Percentiles rank a stretch among this genome's conserved stretches.
Conservation (phyloP, 1,140 invertebrate species). For the Ceratosolen fusciceps region DNA sequence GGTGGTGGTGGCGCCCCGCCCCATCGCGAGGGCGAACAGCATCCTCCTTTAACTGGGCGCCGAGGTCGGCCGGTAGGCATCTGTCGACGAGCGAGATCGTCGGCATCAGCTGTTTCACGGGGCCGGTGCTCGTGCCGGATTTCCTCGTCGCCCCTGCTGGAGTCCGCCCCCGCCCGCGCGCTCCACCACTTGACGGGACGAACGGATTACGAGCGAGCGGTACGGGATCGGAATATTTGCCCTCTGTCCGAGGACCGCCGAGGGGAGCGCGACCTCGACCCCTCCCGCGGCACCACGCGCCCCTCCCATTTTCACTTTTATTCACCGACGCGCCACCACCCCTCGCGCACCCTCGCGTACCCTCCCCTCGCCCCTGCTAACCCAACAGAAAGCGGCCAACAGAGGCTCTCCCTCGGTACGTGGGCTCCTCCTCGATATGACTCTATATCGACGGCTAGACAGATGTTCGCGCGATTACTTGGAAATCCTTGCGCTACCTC, state of each 20-base stretch:
- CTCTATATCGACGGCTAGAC: too few species aligned
- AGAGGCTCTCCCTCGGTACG: too few species aligned
- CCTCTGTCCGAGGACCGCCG: neutral
- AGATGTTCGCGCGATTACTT: too few species aligned
- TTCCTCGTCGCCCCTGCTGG: neutral
- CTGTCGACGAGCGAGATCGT: slow-evolving; percentile 62
- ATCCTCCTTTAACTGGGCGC: too few species aligned
- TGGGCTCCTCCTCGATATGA: too few species aligned
- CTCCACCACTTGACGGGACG: slow-evolving; percentile 37
- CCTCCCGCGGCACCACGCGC: neutral
- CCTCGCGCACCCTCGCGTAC: too few species aligned
- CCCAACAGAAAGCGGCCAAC: too few species aligned
- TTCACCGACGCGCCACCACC: neutral
- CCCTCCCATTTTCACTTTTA: neutral
- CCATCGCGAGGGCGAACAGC: neutral
- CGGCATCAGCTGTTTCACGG: slow-evolving; percentile 54
- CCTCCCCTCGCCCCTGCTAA: too few species aligned
- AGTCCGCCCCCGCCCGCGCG: too few species aligned
- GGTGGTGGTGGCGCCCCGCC: too few species aligned
- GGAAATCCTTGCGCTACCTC: too few species aligned
- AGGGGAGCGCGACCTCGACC: neutral
- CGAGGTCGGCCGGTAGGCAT: slow-evolving; percentile 45
- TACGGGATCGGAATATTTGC: slow-evolving; percentile 33
- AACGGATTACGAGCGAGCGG: slow-evolving; percentile 39
- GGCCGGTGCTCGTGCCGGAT: neutral